Conservation (phyloP, 2,113 vertebrate species). For the Turnix velox region DNA sequence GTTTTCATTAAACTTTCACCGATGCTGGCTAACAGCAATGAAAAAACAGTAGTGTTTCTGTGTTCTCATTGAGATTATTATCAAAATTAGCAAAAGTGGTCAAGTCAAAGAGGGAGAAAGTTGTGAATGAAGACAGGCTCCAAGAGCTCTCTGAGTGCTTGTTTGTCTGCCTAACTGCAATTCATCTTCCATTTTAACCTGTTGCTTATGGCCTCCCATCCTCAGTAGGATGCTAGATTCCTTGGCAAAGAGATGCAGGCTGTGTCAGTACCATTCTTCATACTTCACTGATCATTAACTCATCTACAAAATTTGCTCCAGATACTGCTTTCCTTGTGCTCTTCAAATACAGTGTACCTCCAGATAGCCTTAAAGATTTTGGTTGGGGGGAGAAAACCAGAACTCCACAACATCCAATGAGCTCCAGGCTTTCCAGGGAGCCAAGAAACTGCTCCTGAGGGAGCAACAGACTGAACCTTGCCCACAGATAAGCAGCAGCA, state of each 20-base stretch:
- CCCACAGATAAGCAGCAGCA: neutral
- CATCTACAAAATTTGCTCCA: constrained; percentile 53
- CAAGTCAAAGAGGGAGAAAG: neutral
- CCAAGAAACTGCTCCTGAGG: neutral
- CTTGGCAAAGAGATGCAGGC: constrained; percentile 39
- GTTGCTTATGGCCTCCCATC: constrained; percentile 41
- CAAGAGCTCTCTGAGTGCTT: neutral
- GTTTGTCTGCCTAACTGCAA: constrained; percentile 15
- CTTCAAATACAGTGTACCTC: neutral
- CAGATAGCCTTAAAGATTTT: neutral
- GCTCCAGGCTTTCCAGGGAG: neutral
- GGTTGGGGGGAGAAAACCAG: neutral
- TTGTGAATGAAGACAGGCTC: neutral
- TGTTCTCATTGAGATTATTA: neutral
- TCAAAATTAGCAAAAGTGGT: constrained; percentile 18
- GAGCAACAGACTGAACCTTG: neutral
- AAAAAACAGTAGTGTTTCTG: neutral
- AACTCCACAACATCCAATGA: neutral
- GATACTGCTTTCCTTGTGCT: neutral
- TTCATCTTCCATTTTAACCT: constrained; percentile 13
- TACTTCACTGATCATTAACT: constrained; percentile 62
- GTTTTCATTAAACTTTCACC: constrained; percentile 3
- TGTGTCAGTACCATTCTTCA: constrained; percentile 16
- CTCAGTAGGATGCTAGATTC: constrained; percentile 44
- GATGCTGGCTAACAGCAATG: neutral